A percentile compares a stretch with the other conserved stretches of the same genome.
Conservation (phyloP, 1,140 invertebrate species). For the Megalonaias nervosa region DNA sequence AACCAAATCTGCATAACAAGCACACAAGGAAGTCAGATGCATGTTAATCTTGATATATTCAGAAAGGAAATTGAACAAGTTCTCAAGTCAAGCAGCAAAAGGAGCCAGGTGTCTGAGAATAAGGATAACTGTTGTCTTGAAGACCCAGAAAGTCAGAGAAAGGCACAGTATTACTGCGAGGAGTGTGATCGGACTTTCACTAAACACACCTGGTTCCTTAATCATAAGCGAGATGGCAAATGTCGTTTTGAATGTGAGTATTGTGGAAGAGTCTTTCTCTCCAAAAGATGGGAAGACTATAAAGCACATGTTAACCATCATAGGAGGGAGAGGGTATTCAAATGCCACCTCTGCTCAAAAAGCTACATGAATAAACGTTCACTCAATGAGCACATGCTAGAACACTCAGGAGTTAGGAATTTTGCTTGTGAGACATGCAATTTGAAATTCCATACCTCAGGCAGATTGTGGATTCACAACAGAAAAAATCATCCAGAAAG, state of each 20-base stretch:
- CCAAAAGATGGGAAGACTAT: slow-evolving; percentile 9
- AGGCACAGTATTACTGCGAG: slow-evolving; percentile 3
- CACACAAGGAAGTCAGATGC: no score
- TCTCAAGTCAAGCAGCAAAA: no score
- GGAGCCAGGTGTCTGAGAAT: no score
- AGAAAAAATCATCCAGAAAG: not conserved
- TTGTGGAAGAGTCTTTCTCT: slow-evolving; percentile 21
- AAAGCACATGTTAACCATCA: slow-evolving; percentile 30
- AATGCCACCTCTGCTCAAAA: slow-evolving; percentile 87
- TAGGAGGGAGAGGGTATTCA: slow-evolving; percentile 72
- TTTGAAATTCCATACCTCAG: slow-evolving; percentile 6
- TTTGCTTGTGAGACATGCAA: slow-evolving; percentile 82
- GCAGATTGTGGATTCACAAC: slow-evolving; percentile 20
- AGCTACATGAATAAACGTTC: slow-evolving; percentile 91
- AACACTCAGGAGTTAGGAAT: slow-evolving; percentile 95
- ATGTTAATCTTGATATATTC: no score
- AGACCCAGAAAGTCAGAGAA: no score
- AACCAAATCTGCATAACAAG: no score
- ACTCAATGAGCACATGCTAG: slow-evolving; percentile 91
- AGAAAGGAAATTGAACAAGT: no score
- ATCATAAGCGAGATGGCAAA: slow-evolving; percentile 25
- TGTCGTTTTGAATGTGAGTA: slow-evolving; percentile 32
- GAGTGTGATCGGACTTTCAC: slow-evolving; percentile 17
- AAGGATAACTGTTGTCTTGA: no score
- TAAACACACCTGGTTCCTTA: slow-evolving; percentile 5